A percentile compares a stretch with the other conserved stretches of the same genome.
Evolutionary conservation across 2,797 vertebrate species (phyloP).

Genomic region (Aselliscus stoliczkanus): DNA sequence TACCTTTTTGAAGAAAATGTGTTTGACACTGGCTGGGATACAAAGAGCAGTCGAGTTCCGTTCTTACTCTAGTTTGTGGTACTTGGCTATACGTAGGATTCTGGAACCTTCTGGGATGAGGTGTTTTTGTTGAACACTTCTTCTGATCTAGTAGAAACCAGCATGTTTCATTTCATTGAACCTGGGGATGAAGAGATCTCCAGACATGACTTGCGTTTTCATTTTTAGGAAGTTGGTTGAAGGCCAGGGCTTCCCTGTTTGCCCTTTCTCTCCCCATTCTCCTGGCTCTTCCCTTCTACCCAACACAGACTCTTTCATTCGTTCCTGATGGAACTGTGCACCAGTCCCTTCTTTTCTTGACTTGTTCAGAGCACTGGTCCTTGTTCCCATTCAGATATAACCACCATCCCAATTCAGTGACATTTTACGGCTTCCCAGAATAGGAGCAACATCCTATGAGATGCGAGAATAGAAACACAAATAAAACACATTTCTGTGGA

Average conservation of each 20-base stretch:
- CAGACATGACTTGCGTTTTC: not conserved
- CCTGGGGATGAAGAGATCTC: not conserved
- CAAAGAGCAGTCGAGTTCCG: rapidly evolving
- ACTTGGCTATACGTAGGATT: not conserved
- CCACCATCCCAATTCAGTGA: not conserved
- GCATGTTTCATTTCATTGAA: not conserved
- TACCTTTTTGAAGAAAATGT: not conserved
- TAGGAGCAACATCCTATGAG: not conserved
- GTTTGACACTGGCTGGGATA: not conserved
- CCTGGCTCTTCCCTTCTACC: not conserved
- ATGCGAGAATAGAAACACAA: not conserved
- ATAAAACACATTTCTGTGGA: not conserved
- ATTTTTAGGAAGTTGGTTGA: not conserved
- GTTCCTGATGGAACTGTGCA: not conserved
- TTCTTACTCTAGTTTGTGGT: not conserved
- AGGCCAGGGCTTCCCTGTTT: not conserved
- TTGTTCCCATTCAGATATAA: not conserved
- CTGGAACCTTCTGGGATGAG: not conserved
- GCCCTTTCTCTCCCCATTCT: no score
- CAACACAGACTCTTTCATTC: not conserved
- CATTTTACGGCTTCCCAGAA: not conserved
- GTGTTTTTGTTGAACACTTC: not conserved
- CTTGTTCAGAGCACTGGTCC: not conserved
- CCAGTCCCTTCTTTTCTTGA: not conserved
- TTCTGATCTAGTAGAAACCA: not conserved